Conservation (phyloP, 1,140 invertebrate genomes). For the Drosophila triauraria region DNA sequence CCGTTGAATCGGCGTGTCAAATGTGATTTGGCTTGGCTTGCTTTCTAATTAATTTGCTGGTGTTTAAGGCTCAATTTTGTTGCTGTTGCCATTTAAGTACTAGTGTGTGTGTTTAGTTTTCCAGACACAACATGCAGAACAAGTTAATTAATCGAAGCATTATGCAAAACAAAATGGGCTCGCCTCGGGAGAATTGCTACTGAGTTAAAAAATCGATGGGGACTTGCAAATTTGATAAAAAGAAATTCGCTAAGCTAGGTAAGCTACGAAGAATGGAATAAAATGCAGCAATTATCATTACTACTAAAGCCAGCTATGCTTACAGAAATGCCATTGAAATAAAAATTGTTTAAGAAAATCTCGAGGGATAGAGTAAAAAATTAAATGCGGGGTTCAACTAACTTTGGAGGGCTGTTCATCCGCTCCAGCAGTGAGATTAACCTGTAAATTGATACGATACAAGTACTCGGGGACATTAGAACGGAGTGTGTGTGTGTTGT, state of each 20-base stretch:
- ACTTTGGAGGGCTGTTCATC: conserved; percentile 84
- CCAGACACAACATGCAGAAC: conserved; percentile 45
- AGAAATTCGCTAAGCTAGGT: conserved; percentile 8
- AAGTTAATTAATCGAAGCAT: conserved; percentile 42
- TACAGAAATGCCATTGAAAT: conserved; percentile 43
- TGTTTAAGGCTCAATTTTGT: conserved; percentile 22
- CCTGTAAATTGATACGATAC: conserved; percentile 78
- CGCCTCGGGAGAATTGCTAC: conserved; percentile 19
- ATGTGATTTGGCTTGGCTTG: conserved; percentile 42
- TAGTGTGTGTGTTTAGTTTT: conserved; percentile 36
- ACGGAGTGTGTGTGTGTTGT: conserved; percentile 20
- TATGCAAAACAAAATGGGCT: conserved; percentile 38
- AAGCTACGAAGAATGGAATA: conserved; percentile 46
- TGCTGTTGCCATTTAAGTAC: conserved; percentile 24
- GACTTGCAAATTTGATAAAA: conserved; percentile 8
- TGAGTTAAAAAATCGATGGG: conserved; percentile 10
- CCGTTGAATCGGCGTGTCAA: conserved; percentile 28
- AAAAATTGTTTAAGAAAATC: conserved; percentile 4
- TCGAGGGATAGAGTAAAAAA: conserved; percentile 19
- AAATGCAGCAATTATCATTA: conserved; percentile 24
- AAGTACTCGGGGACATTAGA: conserved; percentile 58
- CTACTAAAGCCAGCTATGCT: conserved; percentile 34
- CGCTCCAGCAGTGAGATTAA: conserved; percentile 85
- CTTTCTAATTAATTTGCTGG: conserved; percentile 37
- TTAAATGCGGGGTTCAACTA: conserved; percentile 67